phyloP scores from a whole-genome alignment of 2,888 invertebrate species.

The Mesorhabditis sp. region DNA sequence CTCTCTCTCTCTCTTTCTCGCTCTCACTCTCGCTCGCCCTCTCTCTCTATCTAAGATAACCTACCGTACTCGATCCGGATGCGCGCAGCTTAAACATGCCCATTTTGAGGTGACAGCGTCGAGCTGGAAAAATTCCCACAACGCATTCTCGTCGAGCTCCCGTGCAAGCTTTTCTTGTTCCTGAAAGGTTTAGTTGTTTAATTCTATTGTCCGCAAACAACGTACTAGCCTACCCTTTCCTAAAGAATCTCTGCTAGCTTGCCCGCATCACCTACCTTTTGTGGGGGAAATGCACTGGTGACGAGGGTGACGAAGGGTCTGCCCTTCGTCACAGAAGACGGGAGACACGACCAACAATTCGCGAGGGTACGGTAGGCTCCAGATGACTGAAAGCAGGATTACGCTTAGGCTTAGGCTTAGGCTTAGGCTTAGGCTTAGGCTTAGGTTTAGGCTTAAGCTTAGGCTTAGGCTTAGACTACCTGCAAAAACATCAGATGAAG shows the following conservation, averaged over 20 bases:
- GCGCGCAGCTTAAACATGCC: constrained; percentile 89
- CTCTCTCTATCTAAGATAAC: neutral
- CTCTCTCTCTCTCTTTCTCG: neutral
- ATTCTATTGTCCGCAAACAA: neutral
- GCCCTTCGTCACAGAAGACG: constrained; percentile 78
- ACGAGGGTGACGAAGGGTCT: constrained; percentile 72
- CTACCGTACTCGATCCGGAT: constrained; percentile 79
- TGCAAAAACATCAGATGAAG: constrained; percentile 93
- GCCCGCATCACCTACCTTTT: constrained; percentile 67
- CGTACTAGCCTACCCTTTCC: neutral
- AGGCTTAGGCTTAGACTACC: constrained; percentile 59
- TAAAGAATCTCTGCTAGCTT: neutral
- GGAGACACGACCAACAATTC: constrained; percentile 89
- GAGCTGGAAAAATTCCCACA: constrained; percentile 88
- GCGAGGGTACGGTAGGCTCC: constrained; percentile 64
- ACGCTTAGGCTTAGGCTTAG: neutral
- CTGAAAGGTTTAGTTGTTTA: constrained; percentile 59
- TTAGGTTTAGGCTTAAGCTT: neutral
- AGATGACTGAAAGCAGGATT: too few relatives aligned
- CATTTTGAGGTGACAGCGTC: constrained; percentile 68
- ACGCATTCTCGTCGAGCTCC: constrained; percentile 80
- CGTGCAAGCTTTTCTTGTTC: constrained; percentile 81
- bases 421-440: neutral
- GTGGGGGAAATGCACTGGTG: constrained; percentile 85
- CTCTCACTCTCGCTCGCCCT: neutral